Conservation (phyloP, 1,140 invertebrate genomes). For the Potamilus streckersoni region DNA sequence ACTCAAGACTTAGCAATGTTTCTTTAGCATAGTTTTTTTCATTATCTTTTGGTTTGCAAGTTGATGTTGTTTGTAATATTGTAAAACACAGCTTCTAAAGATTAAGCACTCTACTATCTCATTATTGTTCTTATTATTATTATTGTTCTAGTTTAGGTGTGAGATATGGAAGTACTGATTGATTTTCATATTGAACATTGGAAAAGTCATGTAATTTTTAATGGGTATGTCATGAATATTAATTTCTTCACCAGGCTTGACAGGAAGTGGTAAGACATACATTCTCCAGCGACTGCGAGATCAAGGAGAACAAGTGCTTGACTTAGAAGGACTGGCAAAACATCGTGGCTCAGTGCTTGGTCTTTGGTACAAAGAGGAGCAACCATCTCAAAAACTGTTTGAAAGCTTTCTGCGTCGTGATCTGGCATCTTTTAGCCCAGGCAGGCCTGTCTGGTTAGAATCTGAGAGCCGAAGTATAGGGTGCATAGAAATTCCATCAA, state of each 20-base stretch:
- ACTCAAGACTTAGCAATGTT: too few species aligned
- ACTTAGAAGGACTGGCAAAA: constrained; percentile 47
- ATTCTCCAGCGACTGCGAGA: constrained; percentile 21
- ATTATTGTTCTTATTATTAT: too few species aligned
- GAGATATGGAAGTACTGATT: too few species aligned
- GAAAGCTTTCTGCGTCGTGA: constrained; percentile 31
- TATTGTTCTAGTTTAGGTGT: too few species aligned
- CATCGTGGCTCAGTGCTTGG: constrained; percentile 52
- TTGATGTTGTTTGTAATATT: too few species aligned
- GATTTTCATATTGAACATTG: too few species aligned
- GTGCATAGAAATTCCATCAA: constrained; percentile 29
- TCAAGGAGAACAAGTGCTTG: constrained; percentile 46
- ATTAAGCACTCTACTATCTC: too few species aligned
- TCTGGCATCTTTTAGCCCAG: constrained; percentile 29
- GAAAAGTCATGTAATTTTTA: too few species aligned
- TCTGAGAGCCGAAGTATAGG: constrained; percentile 51
- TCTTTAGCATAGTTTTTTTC: too few species aligned
- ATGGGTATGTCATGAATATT: not conserved
- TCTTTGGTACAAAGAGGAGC: constrained; percentile 35
- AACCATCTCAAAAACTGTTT: constrained; percentile 49
- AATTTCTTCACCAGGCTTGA: constrained; percentile 34
- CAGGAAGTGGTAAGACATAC: constrained; percentile 49
- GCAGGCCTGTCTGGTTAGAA: constrained; percentile 47
- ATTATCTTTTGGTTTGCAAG: too few species aligned
- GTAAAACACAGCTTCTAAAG: too few species aligned